These are phyloP conservation scores for Microcebus tavaratra DNA, from an alignment of 2,113 vertebrate genomes.

Conservation along the genomic window DNA sequence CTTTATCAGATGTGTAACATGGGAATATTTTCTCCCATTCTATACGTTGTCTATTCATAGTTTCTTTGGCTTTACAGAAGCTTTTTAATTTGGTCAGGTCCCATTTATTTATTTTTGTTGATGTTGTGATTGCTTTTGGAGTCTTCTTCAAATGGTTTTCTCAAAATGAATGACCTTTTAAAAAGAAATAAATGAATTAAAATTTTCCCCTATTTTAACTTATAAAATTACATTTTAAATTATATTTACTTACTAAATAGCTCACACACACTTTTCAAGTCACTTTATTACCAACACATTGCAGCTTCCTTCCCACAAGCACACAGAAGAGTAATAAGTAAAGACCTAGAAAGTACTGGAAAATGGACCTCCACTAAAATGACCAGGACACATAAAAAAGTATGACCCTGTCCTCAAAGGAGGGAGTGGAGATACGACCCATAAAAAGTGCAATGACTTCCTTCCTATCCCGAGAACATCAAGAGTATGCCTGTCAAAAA, in stretches of 20 bases:
- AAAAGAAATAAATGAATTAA: not conserved
- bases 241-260: not conserved
- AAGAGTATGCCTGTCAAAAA: not conserved
- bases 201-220: not conserved
- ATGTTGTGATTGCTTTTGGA: too few species aligned
- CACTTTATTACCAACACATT: not conserved
- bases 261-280: not conserved
- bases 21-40: too few species aligned
- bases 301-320: not conserved
- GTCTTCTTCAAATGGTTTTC: not conserved
- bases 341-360: not conserved
- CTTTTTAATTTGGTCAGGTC: too few species aligned
- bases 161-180: not conserved
- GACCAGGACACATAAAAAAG: not conserved
- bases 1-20: too few species aligned
- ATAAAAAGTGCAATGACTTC: not conserved
- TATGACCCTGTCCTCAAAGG: not conserved
- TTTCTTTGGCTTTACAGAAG: too few species aligned
- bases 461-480: not conserved
- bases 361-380: not conserved
- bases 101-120: too few species aligned
- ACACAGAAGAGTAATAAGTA: not conserved
- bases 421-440: not conserved
- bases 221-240: not conserved
- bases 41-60: too few species aligned